Evolutionary conservation across 2,888 invertebrate genomes (phyloP).

Genomic region (Drosophila basisetae): DNA sequence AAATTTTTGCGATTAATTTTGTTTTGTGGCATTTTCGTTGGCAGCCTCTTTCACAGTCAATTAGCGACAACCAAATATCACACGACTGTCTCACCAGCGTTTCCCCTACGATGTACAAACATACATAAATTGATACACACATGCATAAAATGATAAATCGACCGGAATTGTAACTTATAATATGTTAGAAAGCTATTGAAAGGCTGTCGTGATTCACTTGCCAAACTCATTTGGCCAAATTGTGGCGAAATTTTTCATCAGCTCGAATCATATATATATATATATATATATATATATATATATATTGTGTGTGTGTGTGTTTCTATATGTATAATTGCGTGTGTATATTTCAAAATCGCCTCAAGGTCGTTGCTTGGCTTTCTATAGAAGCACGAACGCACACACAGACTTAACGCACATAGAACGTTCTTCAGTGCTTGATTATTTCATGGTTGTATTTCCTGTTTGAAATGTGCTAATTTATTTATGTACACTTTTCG

Average conservation of each 20-base stretch:
- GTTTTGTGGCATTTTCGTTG: slow-evolving; percentile 55
- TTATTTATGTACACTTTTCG: slow-evolving; percentile 48
- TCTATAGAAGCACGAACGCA: slow-evolving; percentile 40
- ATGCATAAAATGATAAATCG: slow-evolving; percentile 36
- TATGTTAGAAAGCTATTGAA: slow-evolving; percentile 43
- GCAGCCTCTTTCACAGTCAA: slow-evolving; percentile 62
- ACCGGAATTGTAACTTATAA: slow-evolving; percentile 25
- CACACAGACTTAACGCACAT: slow-evolving; percentile 6
- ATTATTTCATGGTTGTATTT: slow-evolving; percentile 62
- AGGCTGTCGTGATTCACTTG: slow-evolving; percentile 60
- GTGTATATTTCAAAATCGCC: slow-evolving; percentile 45
- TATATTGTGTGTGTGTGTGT: not conserved
- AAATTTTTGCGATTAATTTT: slow-evolving; percentile 62
- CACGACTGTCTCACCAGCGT: slow-evolving; percentile 41
- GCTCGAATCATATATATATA: slow-evolving; percentile 17
- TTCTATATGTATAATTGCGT: slow-evolving; percentile 37
- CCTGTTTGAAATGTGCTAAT: slow-evolving; percentile 68
- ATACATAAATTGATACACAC: not conserved
- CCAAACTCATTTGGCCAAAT: slow-evolving; percentile 53
- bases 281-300: slow-evolving; percentile 7
- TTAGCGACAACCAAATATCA: slow-evolving; percentile 50
- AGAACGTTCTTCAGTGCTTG: slow-evolving; percentile 54
- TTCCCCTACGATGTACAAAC: not conserved
- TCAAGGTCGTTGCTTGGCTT: slow-evolving; percentile 66
- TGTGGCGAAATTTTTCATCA: slow-evolving; percentile 58